Percentiles rank a stretch among this genome's conserved stretches.
Evolutionary conservation across 1,140 invertebrate species (phyloP).

Genomic region (Plectrocnemia conspersa): DNA sequence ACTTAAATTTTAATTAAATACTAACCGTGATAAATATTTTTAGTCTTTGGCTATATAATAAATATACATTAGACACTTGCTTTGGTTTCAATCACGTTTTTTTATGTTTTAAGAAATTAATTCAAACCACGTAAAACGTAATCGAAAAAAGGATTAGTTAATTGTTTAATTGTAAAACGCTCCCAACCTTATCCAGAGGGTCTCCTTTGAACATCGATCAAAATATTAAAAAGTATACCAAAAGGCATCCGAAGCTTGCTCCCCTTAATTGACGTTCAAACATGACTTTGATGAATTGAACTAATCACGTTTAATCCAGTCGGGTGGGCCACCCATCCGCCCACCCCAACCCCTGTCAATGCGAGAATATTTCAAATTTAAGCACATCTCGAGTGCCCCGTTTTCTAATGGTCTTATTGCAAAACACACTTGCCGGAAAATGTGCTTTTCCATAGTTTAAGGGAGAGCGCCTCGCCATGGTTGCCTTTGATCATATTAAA

Average conservation of each 20-base stretch:
- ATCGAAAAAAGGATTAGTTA: no score
- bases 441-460: constrained; percentile 11
- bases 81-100: no score
- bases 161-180: no score
- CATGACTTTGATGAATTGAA: constrained; percentile 35
- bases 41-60: no score
- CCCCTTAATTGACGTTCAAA: constrained; percentile 32
- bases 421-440: constrained; percentile 14
- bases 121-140: no score
- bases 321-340: background rate
- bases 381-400: constrained; percentile 12
- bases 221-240: no score
- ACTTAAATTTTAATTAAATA: no score
- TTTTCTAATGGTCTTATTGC: constrained; percentile 17
- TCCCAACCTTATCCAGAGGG: no score
- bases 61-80: no score
- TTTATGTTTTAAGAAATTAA: no score
- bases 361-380: constrained; percentile 16
- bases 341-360: background rate
- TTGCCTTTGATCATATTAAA: constrained; percentile 34
- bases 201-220: no score
- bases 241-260: constrained; percentile 9
- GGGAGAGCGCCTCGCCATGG: background rate
- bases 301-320: constrained; percentile 32
- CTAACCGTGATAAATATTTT: no score